phyloP scores from a whole-genome alignment of 1,140 invertebrate species.

The Platyscapa corneri region DNA sequence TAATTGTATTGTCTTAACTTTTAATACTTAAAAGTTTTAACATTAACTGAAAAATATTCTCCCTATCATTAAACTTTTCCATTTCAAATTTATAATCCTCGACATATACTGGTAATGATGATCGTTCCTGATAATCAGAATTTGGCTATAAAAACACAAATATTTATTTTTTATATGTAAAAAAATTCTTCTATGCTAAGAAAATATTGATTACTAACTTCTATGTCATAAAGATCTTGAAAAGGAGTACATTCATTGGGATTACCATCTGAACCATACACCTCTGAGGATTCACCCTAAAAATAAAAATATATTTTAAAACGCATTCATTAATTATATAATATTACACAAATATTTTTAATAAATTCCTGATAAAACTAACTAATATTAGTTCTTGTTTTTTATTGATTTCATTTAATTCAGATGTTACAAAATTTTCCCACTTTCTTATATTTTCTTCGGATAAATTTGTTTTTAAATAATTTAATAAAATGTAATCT shows the following conservation, averaged over 20 bases:
- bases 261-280: conserved; percentile 74
- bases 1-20: conserved; percentile 25
- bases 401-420: conserved; percentile 78
- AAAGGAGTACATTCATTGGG: conserved; percentile 76
- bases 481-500: conserved; percentile 69
- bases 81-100: conserved; percentile 81
- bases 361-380: conserved; percentile 52
- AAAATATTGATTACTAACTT: conserved; percentile 67
- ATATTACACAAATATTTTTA: neutral
- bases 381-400: conserved; percentile 77
- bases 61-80: conserved; percentile 80
- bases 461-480: conserved; percentile 76
- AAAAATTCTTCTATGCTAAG: neutral
- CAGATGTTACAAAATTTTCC: conserved; percentile 77
- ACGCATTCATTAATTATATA: neutral
- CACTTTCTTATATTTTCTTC: conserved; percentile 76
- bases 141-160: neutral
- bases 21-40: conserved; percentile 28
- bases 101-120: conserved; percentile 74
- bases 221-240: conserved; percentile 76
- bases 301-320: neutral
- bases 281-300: conserved; percentile 60
- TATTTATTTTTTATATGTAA: neutral
- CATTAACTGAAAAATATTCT: conserved; percentile 76
- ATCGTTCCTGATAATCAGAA: conserved; percentile 66